phyloP scores from a whole-genome alignment of 37 sponge, comb jelly and placozoan genomes.

The Corticium candelabrum region DNA sequence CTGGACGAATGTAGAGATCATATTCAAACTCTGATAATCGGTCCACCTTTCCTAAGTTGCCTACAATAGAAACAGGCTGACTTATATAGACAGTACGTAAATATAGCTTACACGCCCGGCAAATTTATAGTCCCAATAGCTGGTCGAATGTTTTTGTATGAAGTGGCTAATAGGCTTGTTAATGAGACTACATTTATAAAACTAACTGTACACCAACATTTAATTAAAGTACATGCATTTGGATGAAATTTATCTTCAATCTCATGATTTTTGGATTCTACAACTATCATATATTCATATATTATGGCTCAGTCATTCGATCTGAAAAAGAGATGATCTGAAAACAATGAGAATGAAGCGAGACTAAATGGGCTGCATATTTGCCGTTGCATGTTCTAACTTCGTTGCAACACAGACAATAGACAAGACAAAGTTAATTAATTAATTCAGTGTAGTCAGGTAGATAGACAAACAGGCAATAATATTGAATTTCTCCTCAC shows the following conservation, averaged over 20 bases:
- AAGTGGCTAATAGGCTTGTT: neutral
- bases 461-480: no score
- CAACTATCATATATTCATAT: no score
- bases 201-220: constrained; percentile 6
- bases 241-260: neutral
- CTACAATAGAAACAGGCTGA: constrained; percentile 13
- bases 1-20: constrained; percentile 86
- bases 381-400: no score
- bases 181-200: neutral
- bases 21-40: constrained; percentile 82
- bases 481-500: no score
- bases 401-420: no score
- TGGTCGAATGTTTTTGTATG: constrained; percentile 2
- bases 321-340: no score
- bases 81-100: neutral
- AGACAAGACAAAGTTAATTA: no score
- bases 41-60: constrained; percentile 86
- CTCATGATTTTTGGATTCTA: neutral
- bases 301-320: no score
- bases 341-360: no score
- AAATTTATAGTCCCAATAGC: neutral
- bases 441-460: no score
- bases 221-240: neutral
- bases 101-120: neutral
- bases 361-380: no score